Base-by-base conservation (phyloP, 2,797 vertebrate genomes). In the Eulemur albifrons region DNA sequence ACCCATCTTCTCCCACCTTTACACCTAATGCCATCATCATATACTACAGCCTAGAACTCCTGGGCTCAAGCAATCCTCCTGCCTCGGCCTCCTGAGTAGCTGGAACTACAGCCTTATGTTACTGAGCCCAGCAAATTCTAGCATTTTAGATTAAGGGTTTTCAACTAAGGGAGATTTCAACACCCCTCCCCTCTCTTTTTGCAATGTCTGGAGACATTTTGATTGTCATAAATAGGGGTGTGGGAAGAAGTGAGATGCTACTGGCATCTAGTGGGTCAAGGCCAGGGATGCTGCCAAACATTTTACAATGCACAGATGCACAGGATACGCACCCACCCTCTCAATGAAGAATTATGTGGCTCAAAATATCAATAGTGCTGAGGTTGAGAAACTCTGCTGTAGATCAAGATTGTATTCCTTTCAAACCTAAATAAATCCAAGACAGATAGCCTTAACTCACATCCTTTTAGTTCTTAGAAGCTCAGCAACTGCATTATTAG, bases 401-500 rank as follows among this genome's bases (percentile, higher is more conserved):
- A 87, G 61, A 50, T 35, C 61, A 90, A 82, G 27, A 80, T 0
- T 84, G 52, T 52, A 59, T 43, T 94, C 14, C 87, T 88, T 95
- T 72, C 40, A 88, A 96, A 81, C 48, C 43, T 90, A 97, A 93
- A 86, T 57, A 72, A 91, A 91, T 43, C 27, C 48, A 32, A 14
- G 9, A 45, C 50, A 79, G 20, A 94, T 15, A 87, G 3, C n/a
- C 40, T 84, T 70, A 88, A 35, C 35, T 25, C 17, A 32, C 65
- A 59, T n/a, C n/a, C 70, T 43, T 88, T 92, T 43, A 57, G 45
- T 57, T 94, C 35, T 85, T 80, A 90, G 10, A 90, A 92, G 45
- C 30, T 70, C 86, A 79, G 23, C 43, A 95, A 61, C n/a, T 93
- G 32, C 52, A 77, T 50, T 61, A 57, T 30, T 48, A 90, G 30